These are phyloP conservation scores for Simalia tracyae DNA, from an alignment of 2,797 vertebrate genomes.

Conservation along the genomic window DNA sequence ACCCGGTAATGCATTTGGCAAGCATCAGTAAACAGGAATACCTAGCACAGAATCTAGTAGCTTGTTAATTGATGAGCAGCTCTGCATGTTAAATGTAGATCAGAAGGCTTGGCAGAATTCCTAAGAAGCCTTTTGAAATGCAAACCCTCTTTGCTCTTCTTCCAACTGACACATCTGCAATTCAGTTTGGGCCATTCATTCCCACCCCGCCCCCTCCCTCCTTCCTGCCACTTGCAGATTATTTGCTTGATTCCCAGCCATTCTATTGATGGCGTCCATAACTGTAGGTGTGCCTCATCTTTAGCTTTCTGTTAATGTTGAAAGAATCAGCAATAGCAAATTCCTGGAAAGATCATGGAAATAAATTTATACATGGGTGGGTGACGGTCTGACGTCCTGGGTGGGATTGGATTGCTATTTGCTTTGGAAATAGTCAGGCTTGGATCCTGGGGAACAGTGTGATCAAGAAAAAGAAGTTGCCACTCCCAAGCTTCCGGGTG, in stretches of 20 bases:
- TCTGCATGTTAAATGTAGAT: constrained; percentile 57
- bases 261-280: neutral
- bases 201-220: neutral
- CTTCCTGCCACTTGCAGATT: neutral
- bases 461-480: neutral
- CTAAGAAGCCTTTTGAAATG: constrained; percentile 52
- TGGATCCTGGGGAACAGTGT: constrained; percentile 18
- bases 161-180: constrained; percentile 11
- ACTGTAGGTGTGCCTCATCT: neutral
- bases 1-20: constrained; percentile 55
- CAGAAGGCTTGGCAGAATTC: constrained; percentile 50
- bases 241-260: neutral
- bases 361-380: constrained; percentile 39
- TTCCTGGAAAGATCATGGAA: constrained; percentile 37
- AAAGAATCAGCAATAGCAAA: constrained; percentile 49
- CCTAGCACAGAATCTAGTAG: constrained; percentile 35
- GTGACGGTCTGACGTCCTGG: constrained; percentile 45
- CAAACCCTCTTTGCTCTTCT: constrained; percentile 34
- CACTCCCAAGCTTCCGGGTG: neutral
- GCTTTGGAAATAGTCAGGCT: constrained; percentile 34
- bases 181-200: constrained; percentile 33
- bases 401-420: constrained; percentile 38
- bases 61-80: constrained; percentile 59
- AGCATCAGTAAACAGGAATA: constrained; percentile 56
- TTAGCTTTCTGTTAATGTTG: constrained; percentile 33